Evolutionary conservation across 2,113 vertebrate species (phyloP).

Genomic region (Nyctereutes procyonoides): DNA sequence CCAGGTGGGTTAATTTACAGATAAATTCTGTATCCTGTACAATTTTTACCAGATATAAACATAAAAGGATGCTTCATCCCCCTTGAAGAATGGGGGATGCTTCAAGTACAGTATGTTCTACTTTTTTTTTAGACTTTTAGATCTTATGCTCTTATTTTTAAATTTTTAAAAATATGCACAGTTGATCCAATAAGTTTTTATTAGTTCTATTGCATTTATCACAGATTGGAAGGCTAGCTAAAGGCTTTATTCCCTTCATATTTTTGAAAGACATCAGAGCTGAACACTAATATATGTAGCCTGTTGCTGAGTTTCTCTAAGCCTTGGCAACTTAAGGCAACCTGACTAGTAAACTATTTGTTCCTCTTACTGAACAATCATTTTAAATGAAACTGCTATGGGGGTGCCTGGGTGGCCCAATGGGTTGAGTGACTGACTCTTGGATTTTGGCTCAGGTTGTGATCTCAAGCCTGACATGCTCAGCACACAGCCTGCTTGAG

Average conservation of each 20-base stretch:
- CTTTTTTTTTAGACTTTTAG: conserved; percentile 64
- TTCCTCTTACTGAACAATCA: conserved; percentile 61
- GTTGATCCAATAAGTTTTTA: conserved; percentile 72
- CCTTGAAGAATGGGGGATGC: neutral
- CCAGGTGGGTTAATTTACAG: too few relatives aligned
- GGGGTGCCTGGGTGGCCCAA: neutral
- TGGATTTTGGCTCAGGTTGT: neutral
- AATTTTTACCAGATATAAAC: too few relatives aligned
- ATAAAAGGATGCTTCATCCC: too few relatives aligned
- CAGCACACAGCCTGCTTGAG: neutral
- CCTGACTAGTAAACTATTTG: conserved; percentile 54
- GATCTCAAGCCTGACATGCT: neutral
- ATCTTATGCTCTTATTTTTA: conserved; percentile 48
- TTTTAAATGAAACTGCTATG: conserved; percentile 68
- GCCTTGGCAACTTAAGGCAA: conserved; percentile 64
- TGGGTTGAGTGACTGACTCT: neutral
- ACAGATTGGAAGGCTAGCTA: conserved; percentile 68
- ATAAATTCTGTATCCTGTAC: too few relatives aligned
- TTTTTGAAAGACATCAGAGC: conserved; percentile 79
- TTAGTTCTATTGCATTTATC: conserved; percentile 52
- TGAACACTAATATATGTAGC: conserved; percentile 74
- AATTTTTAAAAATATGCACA: conserved; percentile 78
- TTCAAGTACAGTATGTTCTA: conserved; percentile 72
- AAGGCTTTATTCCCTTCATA: conserved; percentile 55
- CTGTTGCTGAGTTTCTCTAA: conserved; percentile 76